Conservation (phyloP, 2,888 invertebrate species). For the Troilus luridus region DNA sequence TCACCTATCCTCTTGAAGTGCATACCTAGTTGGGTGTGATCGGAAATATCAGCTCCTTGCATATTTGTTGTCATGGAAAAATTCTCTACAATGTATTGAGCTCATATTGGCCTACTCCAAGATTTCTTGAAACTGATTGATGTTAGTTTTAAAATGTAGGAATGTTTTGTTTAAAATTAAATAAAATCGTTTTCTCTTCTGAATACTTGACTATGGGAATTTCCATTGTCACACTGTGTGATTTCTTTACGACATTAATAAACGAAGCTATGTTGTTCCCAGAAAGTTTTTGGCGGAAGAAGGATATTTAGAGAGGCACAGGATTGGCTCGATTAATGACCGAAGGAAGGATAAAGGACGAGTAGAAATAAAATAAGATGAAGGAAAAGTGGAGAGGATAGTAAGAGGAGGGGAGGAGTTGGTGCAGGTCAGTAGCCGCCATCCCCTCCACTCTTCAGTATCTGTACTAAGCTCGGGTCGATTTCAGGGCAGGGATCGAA, state of each 20-base stretch:
- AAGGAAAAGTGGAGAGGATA: background rate
- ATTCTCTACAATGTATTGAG: too few species aligned
- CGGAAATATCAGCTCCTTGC: too few species aligned
- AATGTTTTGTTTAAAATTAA: background rate
- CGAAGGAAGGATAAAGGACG: background rate
- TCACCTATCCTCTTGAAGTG: too few species aligned
- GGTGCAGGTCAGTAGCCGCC: background rate
- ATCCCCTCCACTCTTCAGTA: background rate
- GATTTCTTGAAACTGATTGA: too few species aligned
- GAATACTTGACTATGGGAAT: background rate
- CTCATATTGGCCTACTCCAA: too few species aligned
- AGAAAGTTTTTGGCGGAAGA: background rate
- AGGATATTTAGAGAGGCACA: background rate
- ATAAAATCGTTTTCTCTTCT: background rate
- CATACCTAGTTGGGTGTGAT: too few species aligned
- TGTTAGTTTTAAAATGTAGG: background rate
- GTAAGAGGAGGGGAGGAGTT: background rate
- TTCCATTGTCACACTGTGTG: background rate
- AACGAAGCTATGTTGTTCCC: background rate
- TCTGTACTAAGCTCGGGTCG: background rate
- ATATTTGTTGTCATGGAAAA: too few species aligned
- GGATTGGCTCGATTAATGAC: background rate
- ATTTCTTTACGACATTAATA: background rate
- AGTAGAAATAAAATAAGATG: background rate
- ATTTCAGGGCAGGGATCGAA: background rate